Conservation (phyloP, 2,797 vertebrate genomes). For the Jordanella pulchra region DNA sequence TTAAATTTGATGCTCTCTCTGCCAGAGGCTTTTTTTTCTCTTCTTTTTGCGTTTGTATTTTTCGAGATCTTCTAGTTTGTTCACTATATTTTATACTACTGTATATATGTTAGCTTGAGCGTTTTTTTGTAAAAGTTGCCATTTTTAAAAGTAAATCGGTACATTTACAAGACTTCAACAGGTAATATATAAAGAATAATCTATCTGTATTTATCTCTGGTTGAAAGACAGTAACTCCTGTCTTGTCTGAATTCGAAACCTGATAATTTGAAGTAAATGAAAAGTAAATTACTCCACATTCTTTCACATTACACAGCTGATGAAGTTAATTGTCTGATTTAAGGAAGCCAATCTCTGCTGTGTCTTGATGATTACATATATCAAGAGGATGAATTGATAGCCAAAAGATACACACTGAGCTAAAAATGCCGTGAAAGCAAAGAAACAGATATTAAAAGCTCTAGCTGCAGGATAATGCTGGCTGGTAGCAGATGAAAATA, state of each 20-base stretch:
- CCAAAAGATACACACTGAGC: conserved; percentile 29
- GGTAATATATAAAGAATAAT: background rate
- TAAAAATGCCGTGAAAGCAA: conserved; percentile 19
- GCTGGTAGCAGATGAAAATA: conserved; percentile 64
- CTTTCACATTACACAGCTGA: conserved; percentile 11
- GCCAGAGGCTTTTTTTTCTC: background rate
- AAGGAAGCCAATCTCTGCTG: conserved; percentile 40
- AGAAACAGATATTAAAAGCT: conserved; percentile 58
- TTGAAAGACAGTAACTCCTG: conserved; percentile 5
- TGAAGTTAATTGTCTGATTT: conserved; percentile 31
- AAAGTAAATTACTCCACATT: background rate
- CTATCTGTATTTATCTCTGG: background rate
- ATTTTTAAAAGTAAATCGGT: background rate
- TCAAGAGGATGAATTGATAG: conserved; percentile 62
- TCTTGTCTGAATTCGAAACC: background rate
- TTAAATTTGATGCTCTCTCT: background rate
- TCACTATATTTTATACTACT: background rate
- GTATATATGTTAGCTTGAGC: too few species aligned
- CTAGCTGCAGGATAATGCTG: conserved; percentile 51
- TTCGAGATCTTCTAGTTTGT: background rate
- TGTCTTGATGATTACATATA: conserved; percentile 58
- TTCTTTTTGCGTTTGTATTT: background rate
- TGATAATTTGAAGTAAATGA: background rate
- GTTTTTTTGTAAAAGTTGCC: background rate
- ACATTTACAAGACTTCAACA: background rate